Evolutionary conservation across 2,797 vertebrate genomes (phyloP).

Genomic region (Pempheris klunzingeri): DNA sequence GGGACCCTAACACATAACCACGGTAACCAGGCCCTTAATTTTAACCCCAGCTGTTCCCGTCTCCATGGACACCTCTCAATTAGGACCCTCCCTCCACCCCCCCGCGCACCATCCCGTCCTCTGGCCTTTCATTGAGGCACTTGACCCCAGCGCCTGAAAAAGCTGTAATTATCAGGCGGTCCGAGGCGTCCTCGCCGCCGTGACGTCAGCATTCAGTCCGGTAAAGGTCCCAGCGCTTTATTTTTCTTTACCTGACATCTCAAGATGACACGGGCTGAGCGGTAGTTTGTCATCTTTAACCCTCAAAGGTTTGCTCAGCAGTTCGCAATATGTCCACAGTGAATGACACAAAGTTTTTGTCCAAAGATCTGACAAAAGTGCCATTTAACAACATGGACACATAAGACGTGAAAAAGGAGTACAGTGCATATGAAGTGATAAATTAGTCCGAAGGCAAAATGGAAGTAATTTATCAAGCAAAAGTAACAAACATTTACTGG

Average conservation of each 20-base stretch:
- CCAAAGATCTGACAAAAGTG: too few relatives aligned
- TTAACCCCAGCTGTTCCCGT: conserved; percentile 78
- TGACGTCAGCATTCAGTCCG: conserved; percentile 54
- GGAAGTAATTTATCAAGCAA: background rate
- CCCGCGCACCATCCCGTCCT: conserved; percentile 41
- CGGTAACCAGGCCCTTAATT: conserved; percentile 73
- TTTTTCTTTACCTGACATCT: conserved; percentile 13
- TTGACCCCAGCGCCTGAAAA: conserved; percentile 75
- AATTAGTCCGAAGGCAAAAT: too few relatives aligned
- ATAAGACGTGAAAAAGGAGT: background rate
- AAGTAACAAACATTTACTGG: background rate
- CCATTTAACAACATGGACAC: too few relatives aligned
- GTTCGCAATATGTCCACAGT: too few relatives aligned
- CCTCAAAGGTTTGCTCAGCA: too few relatives aligned
- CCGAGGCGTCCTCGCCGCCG: conserved; percentile 14
- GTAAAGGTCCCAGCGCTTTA: conserved; percentile 2
- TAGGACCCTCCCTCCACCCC: conserved; percentile 50
- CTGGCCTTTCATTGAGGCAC: conserved; percentile 70
- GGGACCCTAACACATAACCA: conserved; percentile 63
- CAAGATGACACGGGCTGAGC: conserved; percentile 17
- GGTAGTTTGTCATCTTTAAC: background rate
- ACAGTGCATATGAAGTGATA: background rate
- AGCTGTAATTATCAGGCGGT: conserved; percentile 68
- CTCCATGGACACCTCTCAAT: conserved; percentile 80
- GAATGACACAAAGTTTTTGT: background rate